phyloP scores from a whole-genome alignment of 2,888 invertebrate genomes.

The Cepaea hortensis region DNA sequence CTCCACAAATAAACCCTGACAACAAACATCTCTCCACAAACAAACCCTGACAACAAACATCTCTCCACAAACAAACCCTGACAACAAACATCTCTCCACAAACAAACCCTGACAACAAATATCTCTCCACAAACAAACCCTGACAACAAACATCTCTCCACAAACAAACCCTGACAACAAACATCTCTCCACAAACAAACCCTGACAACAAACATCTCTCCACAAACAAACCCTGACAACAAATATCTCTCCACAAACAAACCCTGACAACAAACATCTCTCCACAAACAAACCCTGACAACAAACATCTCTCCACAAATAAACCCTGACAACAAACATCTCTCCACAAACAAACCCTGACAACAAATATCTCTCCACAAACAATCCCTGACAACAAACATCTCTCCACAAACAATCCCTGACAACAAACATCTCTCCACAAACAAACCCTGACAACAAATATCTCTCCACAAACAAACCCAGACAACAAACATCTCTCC shows the following conservation, averaged over 20 bases:
- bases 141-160: background rate
- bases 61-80: background rate
- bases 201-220: background rate
- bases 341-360: no score
- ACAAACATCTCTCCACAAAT: background rate
- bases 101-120: background rate
- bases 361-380: background rate
- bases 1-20: no score
- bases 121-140: no score
- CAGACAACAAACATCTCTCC: no score
- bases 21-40: no score
- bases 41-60: background rate
- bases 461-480: no score
- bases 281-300: no score
- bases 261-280: background rate
- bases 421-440: no score
- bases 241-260: background rate
- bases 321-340: background rate
- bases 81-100: background rate
- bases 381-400: background rate
- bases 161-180: background rate
- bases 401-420: no score
- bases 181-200: background rate
- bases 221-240: background rate
- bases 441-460: no score